Percentiles rank a stretch among this genome's conserved stretches.
phyloP scores from a whole-genome alignment of 2,797 vertebrate genomes.

The Psittacula echo region DNA sequence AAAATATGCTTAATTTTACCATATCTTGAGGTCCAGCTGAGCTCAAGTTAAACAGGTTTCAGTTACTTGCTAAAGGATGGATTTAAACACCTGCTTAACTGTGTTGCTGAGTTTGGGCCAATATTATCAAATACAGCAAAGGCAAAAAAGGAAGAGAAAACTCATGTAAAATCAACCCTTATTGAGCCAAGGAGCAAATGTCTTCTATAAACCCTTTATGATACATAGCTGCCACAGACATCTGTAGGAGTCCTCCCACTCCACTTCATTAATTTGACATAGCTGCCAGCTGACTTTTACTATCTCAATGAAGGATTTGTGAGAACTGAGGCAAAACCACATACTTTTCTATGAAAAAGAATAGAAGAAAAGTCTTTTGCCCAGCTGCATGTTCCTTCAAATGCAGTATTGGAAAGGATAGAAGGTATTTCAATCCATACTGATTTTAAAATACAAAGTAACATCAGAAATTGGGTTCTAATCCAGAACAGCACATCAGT shows the following conservation, averaged over 20 bases:
- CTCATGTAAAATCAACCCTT: neutral
- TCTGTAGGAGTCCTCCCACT: constrained; percentile 50
- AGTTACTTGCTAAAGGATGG: neutral
- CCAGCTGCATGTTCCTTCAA: neutral
- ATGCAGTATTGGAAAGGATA: neutral
- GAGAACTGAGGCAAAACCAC: constrained; percentile 1
- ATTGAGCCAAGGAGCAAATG: neutral
- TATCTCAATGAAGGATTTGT: constrained; percentile 41
- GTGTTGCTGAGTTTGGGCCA: neutral
- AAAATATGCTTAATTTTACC: neutral
- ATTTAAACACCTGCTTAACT: neutral
- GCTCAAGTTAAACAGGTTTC: neutral
- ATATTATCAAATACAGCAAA: neutral
- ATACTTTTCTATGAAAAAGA: neutral
- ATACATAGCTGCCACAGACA: constrained; percentile 8
- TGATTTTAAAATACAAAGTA: neutral
- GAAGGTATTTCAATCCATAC: neutral
- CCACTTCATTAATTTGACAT: neutral
- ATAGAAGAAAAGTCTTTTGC: neutral
- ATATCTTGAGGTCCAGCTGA: neutral
- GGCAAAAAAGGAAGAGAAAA: constrained; percentile 15
- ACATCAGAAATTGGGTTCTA: neutral
- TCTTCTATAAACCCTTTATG: neutral
- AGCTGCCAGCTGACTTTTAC: neutral
- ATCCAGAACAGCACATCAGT: neutral